Evolutionary conservation across 2,888 invertebrate genomes (phyloP), one percentile per base, ranked within the genome.

Genomic region (Heliconius aoede): DNA sequence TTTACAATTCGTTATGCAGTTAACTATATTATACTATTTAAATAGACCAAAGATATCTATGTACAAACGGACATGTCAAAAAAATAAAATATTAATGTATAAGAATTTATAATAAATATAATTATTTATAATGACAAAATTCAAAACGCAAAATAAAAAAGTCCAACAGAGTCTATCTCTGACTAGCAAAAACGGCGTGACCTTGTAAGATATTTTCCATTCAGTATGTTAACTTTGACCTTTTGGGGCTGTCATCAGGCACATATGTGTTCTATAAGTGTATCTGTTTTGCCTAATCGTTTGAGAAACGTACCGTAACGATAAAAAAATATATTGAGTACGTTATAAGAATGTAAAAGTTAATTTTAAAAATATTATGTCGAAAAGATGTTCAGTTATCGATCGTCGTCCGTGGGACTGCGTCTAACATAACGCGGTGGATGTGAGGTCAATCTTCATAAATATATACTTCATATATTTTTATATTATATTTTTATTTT

Each of bases 131-230:
- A 40, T 13, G 15, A 40, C 4, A 40, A 4, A 40, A 40, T 40
- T 15, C 13, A 40, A 40, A 46, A 21, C 7, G 7, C 4, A 32
- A 64, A n/a, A 30, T 62, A n/a, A n/a, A 32, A 64, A 30, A 32
- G 7, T n/a, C 4, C 4, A 1, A n/a, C 13, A 32, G n/a, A 32
- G 5, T 32, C 36, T 36, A 64, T 64, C 5, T 36, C n/a, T 64
- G 15, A 36, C n/a, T 5, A 64, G 32, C 32, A 24, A 24, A 26
- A 36, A 64, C 24, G 64, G 13, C 11, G n/a, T 64, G 32, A 36
- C 32, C 64, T 64, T 64, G 36, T 36, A 64, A 68, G 51, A 28
- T 68, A 30, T 28, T 68, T 68, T n/a, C n/a, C 51, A n/a, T 68
- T 68, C 51, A n/a, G 30, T 28, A 21, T 51, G 28, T 51, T 51